A percentile compares a stretch with the other conserved stretches of the same genome.
These are phyloP conservation scores for Hapalemur alaotrensis DNA, from an alignment of 2,797 vertebrate genomes.

Conservation along the genomic window DNA sequence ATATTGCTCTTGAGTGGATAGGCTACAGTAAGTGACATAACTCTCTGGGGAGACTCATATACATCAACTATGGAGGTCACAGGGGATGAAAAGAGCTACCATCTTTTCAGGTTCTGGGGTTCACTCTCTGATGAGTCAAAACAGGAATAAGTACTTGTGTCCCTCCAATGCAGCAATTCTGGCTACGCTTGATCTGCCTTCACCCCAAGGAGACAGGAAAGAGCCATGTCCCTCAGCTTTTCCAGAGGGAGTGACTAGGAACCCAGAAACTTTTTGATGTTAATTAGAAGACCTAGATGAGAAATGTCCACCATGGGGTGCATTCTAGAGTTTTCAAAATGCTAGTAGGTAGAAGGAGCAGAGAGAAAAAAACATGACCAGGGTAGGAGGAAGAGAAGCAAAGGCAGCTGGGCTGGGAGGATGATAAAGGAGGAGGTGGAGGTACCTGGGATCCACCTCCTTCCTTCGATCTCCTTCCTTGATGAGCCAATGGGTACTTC, in stretches of 20 bases:
- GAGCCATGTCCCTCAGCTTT: not conserved
- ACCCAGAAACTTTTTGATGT: not conserved
- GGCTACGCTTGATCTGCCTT: not conserved
- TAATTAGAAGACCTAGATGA: not conserved
- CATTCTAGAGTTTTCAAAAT: not conserved
- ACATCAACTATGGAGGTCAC: not conserved
- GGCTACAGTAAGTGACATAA: not conserved
- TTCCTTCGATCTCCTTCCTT: not conserved
- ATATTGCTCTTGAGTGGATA: not conserved
- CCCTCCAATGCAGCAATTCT: not conserved
- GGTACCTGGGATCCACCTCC: not conserved
- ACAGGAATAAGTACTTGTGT: not conserved
- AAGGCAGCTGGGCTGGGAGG: not conserved
- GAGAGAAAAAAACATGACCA: not conserved
- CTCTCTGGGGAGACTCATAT: not conserved
- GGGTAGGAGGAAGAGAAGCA: not conserved
- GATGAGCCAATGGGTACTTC: not conserved
- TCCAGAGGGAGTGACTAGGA: not conserved
- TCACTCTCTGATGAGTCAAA: not conserved
- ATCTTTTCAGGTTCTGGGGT: not conserved
- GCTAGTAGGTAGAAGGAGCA: not conserved
- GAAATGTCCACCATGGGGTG: not conserved
- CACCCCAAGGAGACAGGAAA: not conserved
- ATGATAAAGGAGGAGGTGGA: not conserved
- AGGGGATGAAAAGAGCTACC: not conserved